Evolutionary conservation across 2,888 invertebrate species (phyloP).

Genomic region (Sinodicranocentrus sp.): DNA sequence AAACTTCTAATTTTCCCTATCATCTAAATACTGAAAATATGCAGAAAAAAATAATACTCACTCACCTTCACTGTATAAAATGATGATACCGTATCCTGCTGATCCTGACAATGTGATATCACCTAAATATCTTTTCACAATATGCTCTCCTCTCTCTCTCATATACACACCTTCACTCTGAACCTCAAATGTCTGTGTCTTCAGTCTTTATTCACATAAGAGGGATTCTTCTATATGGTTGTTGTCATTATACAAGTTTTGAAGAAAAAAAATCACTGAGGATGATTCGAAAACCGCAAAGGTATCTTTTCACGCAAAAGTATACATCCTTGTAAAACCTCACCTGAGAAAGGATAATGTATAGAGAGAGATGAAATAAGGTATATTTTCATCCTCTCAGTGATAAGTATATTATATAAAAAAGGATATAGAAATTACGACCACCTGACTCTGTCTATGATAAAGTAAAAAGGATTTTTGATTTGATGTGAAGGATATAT

Average conservation of each 20-base stretch:
- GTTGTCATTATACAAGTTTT: neutral
- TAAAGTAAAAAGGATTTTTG: too few relatives aligned
- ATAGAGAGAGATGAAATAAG: too few relatives aligned
- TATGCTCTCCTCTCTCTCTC: neutral
- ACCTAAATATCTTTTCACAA: neutral
- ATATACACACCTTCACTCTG: neutral
- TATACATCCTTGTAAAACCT: too few relatives aligned
- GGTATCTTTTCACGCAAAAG: too few relatives aligned
- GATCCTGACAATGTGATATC: constrained; percentile 33
- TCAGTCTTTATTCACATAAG: neutral
- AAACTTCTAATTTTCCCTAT: too few relatives aligned
- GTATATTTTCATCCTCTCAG: too few relatives aligned
- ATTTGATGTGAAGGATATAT: too few relatives aligned
- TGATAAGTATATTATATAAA: too few relatives aligned
- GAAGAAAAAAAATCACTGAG: neutral
- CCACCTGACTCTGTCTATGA: too few relatives aligned
- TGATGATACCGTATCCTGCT: constrained; percentile 35
- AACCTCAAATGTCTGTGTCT: neutral
- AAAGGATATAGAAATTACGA: too few relatives aligned
- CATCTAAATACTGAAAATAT: neutral
- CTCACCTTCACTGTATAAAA: neutral
- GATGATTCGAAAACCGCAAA: too few relatives aligned
- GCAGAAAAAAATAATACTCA: neutral
- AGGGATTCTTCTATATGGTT: neutral
- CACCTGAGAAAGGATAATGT: too few relatives aligned